Evolutionary conservation across 2,888 invertebrate species (phyloP).

Genomic region (Amblyteles armatorius): DNA sequence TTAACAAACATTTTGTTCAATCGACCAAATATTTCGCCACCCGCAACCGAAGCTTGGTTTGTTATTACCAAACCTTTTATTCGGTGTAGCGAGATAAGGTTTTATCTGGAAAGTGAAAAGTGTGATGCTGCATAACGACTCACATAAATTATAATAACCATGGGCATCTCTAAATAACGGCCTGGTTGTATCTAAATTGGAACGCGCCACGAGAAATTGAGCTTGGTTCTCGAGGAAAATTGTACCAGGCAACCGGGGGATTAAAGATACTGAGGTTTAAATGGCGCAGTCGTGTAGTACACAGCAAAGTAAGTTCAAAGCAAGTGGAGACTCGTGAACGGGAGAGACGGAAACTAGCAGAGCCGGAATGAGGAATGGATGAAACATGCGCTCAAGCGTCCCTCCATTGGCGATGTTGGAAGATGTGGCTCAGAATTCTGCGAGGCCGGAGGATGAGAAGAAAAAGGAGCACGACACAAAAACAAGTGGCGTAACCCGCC

Average conservation of each 20-base stretch:
- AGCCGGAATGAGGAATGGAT: constrained; percentile 48
- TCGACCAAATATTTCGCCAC: too few species aligned
- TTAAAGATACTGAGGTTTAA: constrained; percentile 74
- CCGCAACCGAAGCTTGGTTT: too few species aligned
- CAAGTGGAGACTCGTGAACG: constrained; percentile 55
- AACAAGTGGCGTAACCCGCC: not conserved
- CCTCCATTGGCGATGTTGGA: constrained; percentile 31
- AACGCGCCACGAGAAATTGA: not conserved
- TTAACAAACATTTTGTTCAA: too few species aligned
- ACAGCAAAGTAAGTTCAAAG: constrained; percentile 59
- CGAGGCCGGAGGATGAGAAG: constrained; percentile 16
- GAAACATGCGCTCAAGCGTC: constrained; percentile 49
- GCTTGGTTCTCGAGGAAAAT: constrained; percentile 32
- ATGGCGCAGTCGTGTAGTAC: constrained; percentile 63
- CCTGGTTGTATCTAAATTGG: constrained; percentile 46
- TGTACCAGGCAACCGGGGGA: constrained; percentile 57
- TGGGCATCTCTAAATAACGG: constrained; percentile 41
- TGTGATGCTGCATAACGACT: too few species aligned
- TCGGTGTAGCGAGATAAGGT: too few species aligned
- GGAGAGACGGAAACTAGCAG: constrained; percentile 37
- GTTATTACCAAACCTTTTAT: too few species aligned
- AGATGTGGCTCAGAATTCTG: constrained; percentile 32
- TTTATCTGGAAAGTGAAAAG: too few species aligned
- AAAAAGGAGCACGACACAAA: constrained; percentile 26
- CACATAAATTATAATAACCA: not conserved